Evolutionary conservation across 2,113 vertebrate species (phyloP).

Genomic region (Psilopsiagon aurifrons): DNA sequence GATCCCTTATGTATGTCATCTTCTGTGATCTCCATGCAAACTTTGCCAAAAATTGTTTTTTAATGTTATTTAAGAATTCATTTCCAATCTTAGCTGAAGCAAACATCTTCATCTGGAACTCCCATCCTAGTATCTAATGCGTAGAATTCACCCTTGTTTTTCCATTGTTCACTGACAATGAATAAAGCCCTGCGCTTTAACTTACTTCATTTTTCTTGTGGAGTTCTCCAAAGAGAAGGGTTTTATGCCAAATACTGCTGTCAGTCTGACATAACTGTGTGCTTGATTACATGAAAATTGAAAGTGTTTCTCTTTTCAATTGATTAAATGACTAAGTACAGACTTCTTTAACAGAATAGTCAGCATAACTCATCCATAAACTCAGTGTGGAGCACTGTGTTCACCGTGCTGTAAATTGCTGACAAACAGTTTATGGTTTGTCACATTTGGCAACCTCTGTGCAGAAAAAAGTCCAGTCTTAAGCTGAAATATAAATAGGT

Average conservation of each 20-base stretch:
- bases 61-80: background rate
- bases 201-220: background rate
- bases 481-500: conserved; percentile 46
- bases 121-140: background rate
- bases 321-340: conserved; percentile 36
- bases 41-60: background rate
- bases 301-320: conserved; percentile 52
- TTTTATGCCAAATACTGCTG: conserved; percentile 16
- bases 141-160: background rate
- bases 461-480: background rate
- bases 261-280: conserved; percentile 22
- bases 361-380: conserved; percentile 20
- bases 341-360: conserved; percentile 41
- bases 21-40: background rate
- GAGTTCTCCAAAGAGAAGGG: background rate
- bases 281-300: conserved; percentile 16
- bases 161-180: background rate
- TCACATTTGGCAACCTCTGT: conserved; percentile 39
- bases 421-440: conserved; percentile 49
- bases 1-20: background rate
- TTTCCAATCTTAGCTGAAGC: background rate
- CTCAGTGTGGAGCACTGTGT: conserved; percentile 1
- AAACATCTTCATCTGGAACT: background rate
- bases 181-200: background rate
- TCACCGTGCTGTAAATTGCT: conserved; percentile 30